Evolutionary conservation across 2,888 invertebrate genomes (phyloP), one percentile per base, ranked within the genome.

Genomic region (Halictus ligatus): DNA sequence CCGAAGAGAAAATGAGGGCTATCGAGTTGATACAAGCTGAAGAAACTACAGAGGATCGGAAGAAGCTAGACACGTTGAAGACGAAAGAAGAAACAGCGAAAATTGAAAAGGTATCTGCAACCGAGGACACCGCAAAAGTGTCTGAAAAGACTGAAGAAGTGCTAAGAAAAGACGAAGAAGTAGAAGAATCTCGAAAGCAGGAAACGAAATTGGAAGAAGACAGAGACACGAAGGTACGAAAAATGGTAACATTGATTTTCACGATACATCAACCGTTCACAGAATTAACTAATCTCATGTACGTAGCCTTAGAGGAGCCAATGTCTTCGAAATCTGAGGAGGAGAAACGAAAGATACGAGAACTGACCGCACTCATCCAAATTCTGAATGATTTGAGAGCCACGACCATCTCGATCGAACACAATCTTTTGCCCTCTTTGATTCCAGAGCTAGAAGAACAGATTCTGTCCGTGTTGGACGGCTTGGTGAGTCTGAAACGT

Each of bases 321-420:
- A 71, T 86, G 7, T 4, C 81, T 7, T 83, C 85, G 2, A 88
- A 88, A 54, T 86, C 91, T 0, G 90, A 91, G n/a, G 86, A 87
- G 40, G 85, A 90, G 10, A 89, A 84, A 18, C 85, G 84, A 54
- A 89, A 85, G 54, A 75, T 86, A 54, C 88, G 84, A 72, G 89
- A 87, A 76, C 21, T 87, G 35, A 91, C 86, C 25, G 86, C 88
- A 0, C 73, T 90, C 46, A 78, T 89, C 48, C 91, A 90, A 80
- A 89, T 87, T 18, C 80, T 91, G 7, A 60, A 90, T 35, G 91
- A 91, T 71, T 69, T 91, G 29, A 87, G 81, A 76, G 88, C 85
- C 6, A 91, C 87, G 0, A 83, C 40, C 18, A 13, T 58, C 12
- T 87, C 89, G 7, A 77, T 91, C 50, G 73, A 46, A 21, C 80